Evolutionary conservation across 2,797 vertebrate genomes (phyloP).

Genomic region (Lutjanus argentimaculatus): DNA sequence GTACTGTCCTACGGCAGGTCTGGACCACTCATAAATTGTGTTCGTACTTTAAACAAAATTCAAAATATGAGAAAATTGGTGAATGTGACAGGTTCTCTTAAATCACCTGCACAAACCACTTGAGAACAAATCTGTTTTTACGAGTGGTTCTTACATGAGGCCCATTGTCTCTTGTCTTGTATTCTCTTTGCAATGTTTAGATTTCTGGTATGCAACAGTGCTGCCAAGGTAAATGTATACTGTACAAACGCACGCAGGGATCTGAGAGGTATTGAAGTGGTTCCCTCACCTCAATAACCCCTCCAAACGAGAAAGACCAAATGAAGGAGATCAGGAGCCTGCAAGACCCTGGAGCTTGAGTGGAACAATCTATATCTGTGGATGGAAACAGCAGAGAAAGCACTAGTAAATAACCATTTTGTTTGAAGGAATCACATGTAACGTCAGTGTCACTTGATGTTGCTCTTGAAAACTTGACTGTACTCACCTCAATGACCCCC

Average conservation of each 20-base stretch:
- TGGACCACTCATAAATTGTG: too few species aligned
- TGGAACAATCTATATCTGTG: constrained; percentile 24
- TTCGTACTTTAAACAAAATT: too few species aligned
- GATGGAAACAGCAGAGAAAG: constrained; percentile 28
- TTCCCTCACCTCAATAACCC: constrained; percentile 56
- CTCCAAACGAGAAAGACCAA: constrained; percentile 45
- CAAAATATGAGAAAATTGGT: too few species aligned
- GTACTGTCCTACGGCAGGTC: too few species aligned
- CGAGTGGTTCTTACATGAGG: too few species aligned
- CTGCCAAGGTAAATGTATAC: not conserved
- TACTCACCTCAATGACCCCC: constrained; percentile 49
- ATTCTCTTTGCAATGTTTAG: not conserved
- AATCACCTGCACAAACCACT: too few species aligned
- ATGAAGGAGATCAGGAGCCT: constrained; percentile 37
- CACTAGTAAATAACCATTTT: not conserved
- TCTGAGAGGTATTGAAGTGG: not conserved
- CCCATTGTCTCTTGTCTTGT: not conserved
- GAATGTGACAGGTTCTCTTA: too few species aligned
- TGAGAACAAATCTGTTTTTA: too few species aligned
- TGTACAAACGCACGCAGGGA: not conserved
- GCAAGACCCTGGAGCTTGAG: constrained; percentile 3
- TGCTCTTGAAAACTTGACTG: not conserved
- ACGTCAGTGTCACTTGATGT: not conserved
- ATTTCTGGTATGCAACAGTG: not conserved
- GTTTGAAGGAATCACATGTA: constrained; percentile 18